Base-by-base conservation (phyloP, 2,113 vertebrate species). In the Excalfactoria chinensis region DNA sequence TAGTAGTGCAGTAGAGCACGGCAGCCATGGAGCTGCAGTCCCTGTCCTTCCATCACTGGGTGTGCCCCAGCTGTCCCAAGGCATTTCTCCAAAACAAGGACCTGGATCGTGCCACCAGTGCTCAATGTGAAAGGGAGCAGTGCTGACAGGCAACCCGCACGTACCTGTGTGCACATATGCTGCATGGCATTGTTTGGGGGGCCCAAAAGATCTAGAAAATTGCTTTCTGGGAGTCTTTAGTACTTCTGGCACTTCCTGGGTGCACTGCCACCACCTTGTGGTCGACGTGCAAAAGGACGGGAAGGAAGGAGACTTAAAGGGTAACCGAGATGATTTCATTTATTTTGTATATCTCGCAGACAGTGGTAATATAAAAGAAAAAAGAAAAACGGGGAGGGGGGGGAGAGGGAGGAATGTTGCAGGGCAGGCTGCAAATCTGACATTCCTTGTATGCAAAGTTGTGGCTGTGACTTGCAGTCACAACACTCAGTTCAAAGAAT, bases 231-330 rank as follows among this genome's bases (percentile, higher is more conserved):
- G 21, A 37, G 41, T 16, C 32, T 26, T 16, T 4, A 19, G 1
- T 3, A 1, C 6, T 90, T 70, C 66, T 40, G 51, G 20, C 22
- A 0, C 12, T 86, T 18, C 8, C 43, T 1, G 34, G 8, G 75
- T 71, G 30, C 35, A 7, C n/a, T 97, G 86, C 93, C 95, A 95
- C 97, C 97, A 96, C 87, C 97, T 95, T 86, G 95, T 97, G 97
- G 95, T 41, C 30, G 58, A 49, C 63, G 35, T 0, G 25, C 16
- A 30, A 53, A 53, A 53, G 14, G 26, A 53, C 26, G 8, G 51
- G 5, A 53, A 53, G 15, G 51, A 53, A 15, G 9, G 51, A 9
- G 51, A 11, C 34, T 28, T 51, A 9, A 0, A 48, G 6, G 41
- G 28, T 6, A 51, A 14, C 7, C 7, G 34, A 23, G 17, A 19